phyloP scores from a whole-genome alignment of 2,888 invertebrate genomes.

The Bimastos eiseni region DNA sequence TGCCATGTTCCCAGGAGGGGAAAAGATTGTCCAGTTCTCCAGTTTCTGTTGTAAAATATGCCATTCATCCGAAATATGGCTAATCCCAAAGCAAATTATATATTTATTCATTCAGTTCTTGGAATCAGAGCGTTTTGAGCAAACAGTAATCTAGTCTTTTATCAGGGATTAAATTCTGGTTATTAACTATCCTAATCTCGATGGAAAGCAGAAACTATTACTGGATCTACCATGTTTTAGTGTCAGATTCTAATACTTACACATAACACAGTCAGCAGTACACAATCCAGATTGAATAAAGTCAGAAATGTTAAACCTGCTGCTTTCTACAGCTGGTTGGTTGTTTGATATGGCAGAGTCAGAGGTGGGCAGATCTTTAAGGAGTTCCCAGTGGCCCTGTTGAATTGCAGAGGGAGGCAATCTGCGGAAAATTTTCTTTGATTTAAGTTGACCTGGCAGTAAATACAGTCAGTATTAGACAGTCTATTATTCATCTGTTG shows the following conservation, averaged over 20 bases:
- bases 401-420: no score
- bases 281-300: no score
- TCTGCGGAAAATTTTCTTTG: no score
- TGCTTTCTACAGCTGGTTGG: no score
- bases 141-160: not conserved
- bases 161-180: not conserved
- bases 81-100: constrained; percentile 5
- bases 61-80: not conserved
- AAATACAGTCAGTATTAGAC: no score
- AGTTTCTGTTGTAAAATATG: not conserved
- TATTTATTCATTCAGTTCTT: not conserved
- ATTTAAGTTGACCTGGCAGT: no score
- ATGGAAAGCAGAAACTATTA: not conserved
- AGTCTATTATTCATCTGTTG: no score
- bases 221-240: not conserved
- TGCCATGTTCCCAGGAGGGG: not conserved
- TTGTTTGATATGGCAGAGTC: no score
- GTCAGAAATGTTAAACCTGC: no score
- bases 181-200: not conserved
- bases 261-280: not conserved
- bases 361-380: no score
- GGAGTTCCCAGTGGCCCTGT: no score
- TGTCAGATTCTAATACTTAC: not conserved
- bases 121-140: not conserved
- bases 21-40: not conserved